phyloP scores from a whole-genome alignment of 2,888 invertebrate genomes.

The Eremobia ochroleuca region DNA sequence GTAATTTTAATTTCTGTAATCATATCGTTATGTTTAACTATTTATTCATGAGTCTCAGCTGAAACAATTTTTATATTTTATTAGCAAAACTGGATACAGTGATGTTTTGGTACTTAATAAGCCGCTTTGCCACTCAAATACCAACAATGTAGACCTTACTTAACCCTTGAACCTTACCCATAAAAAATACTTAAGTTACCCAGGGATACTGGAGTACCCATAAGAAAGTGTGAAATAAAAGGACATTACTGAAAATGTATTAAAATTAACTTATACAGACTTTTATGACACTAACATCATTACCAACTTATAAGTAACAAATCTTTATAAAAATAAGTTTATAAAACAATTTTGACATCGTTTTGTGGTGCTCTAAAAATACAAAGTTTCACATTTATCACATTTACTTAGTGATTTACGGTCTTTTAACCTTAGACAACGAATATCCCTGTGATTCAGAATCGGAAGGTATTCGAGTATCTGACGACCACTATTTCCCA shows the following conservation, averaged over 20 bases:
- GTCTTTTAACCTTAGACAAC: too few species aligned
- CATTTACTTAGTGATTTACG: too few species aligned
- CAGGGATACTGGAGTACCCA: background rate
- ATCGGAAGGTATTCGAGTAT: too few species aligned
- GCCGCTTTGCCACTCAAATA: too few species aligned
- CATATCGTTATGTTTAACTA: background rate
- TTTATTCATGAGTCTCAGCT: background rate
- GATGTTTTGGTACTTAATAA: background rate
- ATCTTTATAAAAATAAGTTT: too few species aligned
- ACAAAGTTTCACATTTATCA: background rate
- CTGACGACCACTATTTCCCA: background rate
- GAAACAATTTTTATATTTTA: background rate
- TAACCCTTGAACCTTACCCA: too few species aligned
- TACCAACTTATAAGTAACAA: too few species aligned
- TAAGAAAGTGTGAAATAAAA: background rate
- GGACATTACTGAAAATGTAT: background rate
- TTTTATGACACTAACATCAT: too few species aligned
- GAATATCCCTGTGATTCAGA: too few species aligned
- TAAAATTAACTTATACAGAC: background rate
- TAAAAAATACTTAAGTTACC: background rate
- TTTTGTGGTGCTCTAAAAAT: too few species aligned
- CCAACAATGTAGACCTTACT: background rate
- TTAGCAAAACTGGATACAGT: background rate
- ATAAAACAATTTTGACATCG: too few species aligned
- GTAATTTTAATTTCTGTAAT: background rate